Conservation (phyloP, 2,797 vertebrate genomes). For the Sebastes vulpes region DNA sequence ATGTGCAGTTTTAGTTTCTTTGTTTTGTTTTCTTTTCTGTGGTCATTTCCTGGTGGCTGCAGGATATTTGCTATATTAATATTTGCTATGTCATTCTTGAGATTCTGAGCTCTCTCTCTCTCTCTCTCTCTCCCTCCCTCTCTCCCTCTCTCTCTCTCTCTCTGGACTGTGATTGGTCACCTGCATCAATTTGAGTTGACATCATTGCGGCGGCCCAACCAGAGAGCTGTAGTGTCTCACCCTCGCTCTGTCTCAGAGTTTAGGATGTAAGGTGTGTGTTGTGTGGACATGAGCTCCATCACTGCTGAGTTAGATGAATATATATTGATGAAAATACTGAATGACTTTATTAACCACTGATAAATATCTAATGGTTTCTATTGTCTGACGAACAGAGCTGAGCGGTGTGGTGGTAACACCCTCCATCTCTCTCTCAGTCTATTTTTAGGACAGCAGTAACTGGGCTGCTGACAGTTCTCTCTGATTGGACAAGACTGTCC, state of each 20-base stretch:
- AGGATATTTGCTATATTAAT: background rate
- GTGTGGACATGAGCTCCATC: background rate
- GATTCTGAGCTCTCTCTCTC: too few relatives aligned
- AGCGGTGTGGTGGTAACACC: background rate
- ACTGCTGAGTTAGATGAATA: background rate
- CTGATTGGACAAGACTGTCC: conserved; percentile 41
- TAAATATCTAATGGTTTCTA: background rate
- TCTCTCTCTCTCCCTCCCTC: background rate
- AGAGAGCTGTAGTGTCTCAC: background rate
- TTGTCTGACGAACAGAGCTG: background rate
- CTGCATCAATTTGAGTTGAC: background rate
- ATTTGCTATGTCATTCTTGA: too few relatives aligned
- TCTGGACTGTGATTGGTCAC: background rate
- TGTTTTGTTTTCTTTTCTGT: too few relatives aligned
- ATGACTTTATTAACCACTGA: background rate
- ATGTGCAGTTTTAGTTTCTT: too few relatives aligned
- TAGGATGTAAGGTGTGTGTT: background rate
- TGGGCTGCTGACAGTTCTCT: conserved; percentile 35
- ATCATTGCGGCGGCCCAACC: background rate
- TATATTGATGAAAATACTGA: background rate
- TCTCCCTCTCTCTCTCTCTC: background rate
- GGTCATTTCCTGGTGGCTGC: too few relatives aligned
- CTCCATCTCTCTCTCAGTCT: conserved; percentile 3
- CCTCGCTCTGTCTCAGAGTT: background rate
- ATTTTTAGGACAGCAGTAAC: conserved; percentile 62